A percentile compares a stretch with the other conserved stretches of the same genome.
These are phyloP conservation scores for Dinothrombium tinctorium DNA, from an alignment of 1,140 invertebrate genomes.

Conservation along the genomic window DNA sequence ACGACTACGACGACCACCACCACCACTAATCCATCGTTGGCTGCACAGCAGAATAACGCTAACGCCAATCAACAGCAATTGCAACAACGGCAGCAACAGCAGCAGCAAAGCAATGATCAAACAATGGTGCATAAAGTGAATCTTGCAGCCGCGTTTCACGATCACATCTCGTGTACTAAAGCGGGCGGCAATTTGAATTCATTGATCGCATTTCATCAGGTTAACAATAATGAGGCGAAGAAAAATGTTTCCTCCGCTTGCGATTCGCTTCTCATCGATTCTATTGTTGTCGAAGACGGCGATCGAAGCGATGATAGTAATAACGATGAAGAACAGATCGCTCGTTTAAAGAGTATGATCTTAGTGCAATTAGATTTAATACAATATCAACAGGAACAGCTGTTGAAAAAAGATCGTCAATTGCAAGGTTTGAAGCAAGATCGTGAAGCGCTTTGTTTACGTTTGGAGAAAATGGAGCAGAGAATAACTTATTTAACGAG, in stretches of 20 bases:
- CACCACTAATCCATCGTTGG: background rate
- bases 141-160: slow-evolving; percentile 18
- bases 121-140: slow-evolving; percentile 13
- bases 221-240: slow-evolving; percentile 26
- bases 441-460: slow-evolving; percentile 33
- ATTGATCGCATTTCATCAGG: slow-evolving; percentile 22
- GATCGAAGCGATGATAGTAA: no score
- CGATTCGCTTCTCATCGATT: slow-evolving; percentile 17
- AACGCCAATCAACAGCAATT: no score
- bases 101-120: slow-evolving; percentile 15
- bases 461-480: slow-evolving; percentile 8
- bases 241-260: slow-evolving; percentile 19
- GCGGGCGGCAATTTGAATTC: slow-evolving; percentile 1
- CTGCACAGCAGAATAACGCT: no score
- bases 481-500: background rate
- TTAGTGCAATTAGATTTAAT: slow-evolving; percentile 44
- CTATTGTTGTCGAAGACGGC: background rate
- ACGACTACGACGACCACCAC: no score
- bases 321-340: slow-evolving; percentile 2
- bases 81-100: background rate
- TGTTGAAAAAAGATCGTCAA: slow-evolving; percentile 37
- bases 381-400: slow-evolving; percentile 42
- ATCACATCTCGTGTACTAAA: slow-evolving; percentile 19
- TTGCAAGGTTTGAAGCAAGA: slow-evolving; percentile 33
- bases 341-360: slow-evolving; percentile 32